phyloP scores from a whole-genome alignment of 1,140 invertebrate species.

The Listronotus oregonensis region DNA sequence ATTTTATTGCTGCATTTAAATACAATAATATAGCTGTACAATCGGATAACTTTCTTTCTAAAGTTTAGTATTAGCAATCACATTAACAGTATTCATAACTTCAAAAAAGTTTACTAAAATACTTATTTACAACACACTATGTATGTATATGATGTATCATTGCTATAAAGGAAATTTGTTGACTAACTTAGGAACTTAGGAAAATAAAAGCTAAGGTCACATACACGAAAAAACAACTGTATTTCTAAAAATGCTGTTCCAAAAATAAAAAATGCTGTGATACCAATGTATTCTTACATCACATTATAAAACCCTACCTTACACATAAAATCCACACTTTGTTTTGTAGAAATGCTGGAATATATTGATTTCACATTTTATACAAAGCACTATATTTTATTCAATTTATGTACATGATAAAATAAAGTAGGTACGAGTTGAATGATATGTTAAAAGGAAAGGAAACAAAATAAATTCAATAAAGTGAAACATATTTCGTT shows the following conservation, averaged over 20 bases:
- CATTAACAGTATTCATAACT: constrained; percentile 35
- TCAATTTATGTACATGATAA: too few relatives aligned
- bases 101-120: constrained; percentile 26
- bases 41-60: constrained; percentile 35
- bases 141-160: constrained; percentile 27
- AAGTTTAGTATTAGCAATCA: constrained; percentile 43
- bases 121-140: constrained; percentile 36
- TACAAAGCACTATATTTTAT: neutral
- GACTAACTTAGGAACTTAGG: constrained; percentile 23
- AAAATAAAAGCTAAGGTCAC: constrained; percentile 10
- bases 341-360: constrained; percentile 2
- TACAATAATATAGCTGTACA: constrained; percentile 48
- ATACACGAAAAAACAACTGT: constrained; percentile 16
- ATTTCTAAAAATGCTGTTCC: constrained; percentile 54
- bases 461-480: too few relatives aligned
- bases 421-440: too few relatives aligned
- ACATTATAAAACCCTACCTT: neutral
- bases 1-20: constrained; percentile 55
- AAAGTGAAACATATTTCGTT: too few relatives aligned
- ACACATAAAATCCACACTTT: neutral
- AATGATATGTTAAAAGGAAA: too few relatives aligned
- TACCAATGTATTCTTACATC: constrained; percentile 23
- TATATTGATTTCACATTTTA: constrained; percentile 16
- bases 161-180: constrained; percentile 17
- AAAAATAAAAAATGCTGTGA: constrained; percentile 36